These are phyloP conservation scores for Corbicula japonica DNA, from an alignment of 2,888 invertebrate genomes.

Conservation along the genomic window DNA sequence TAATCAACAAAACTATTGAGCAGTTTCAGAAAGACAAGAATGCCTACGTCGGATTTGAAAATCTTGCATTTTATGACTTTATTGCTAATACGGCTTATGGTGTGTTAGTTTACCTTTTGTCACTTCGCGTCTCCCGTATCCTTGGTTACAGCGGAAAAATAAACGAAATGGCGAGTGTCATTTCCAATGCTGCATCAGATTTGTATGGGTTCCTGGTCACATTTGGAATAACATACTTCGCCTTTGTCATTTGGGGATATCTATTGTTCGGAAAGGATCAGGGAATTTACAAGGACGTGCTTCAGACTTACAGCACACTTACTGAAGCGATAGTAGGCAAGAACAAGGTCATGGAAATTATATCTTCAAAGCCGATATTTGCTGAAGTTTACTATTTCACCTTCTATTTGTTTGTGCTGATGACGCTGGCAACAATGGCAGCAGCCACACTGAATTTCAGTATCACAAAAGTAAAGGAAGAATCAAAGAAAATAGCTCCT, in stretches of 20 bases:
- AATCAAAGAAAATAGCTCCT: too few relatives aligned
- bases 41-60: conserved; percentile 71
- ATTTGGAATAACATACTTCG: conserved; percentile 63
- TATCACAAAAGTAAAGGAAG: too few relatives aligned
- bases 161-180: background rate
- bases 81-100: conserved; percentile 58
- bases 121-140: conserved; percentile 67
- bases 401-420: too few relatives aligned
- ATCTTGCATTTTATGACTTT: conserved; percentile 68
- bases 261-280: conserved; percentile 69
- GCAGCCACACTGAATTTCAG: too few relatives aligned
- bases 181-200: conserved; percentile 37
- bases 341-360: conserved; percentile 69
- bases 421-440: too few relatives aligned
- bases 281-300: conserved; percentile 66
- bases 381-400: conserved; percentile 75
- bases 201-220: conserved; percentile 68
- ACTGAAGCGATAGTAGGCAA: conserved; percentile 76
- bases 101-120: conserved; percentile 65
- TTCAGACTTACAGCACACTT: conserved; percentile 67
- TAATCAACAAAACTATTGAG: conserved; percentile 51
- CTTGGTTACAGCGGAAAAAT: conserved; percentile 47
- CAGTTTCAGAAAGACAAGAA: conserved; percentile 63
- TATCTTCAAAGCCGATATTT: conserved; percentile 62
- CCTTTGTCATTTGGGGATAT: conserved; percentile 66